phyloP scores from a whole-genome alignment of 2,888 invertebrate genomes.

The Darwinula stevensoni region DNA sequence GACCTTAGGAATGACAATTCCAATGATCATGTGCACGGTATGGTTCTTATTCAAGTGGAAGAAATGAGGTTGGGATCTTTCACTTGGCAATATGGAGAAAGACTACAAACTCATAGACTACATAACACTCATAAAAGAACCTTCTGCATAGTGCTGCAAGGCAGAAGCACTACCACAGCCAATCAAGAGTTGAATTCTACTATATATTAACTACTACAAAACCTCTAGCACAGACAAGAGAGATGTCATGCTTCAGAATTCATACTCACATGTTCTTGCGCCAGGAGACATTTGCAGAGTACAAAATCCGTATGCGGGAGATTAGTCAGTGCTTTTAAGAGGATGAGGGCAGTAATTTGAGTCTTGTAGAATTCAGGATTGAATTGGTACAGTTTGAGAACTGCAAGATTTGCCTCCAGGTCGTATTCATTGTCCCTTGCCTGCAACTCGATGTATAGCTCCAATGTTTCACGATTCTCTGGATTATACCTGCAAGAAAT shows the following conservation, averaged over 20 bases:
- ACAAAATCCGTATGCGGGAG: slow-evolving; percentile 93
- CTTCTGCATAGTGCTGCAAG: no score
- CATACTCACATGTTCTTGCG: slow-evolving; percentile 30
- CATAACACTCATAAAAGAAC: no score
- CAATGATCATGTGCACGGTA: no score
- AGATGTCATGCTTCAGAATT: no score
- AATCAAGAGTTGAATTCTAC: no score
- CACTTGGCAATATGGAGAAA: slow-evolving; percentile 5
- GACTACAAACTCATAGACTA: no score
- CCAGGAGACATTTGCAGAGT: slow-evolving; percentile 80
- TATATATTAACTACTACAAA: no score
- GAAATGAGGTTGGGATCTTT: no score
- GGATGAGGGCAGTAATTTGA: slow-evolving; percentile 56
- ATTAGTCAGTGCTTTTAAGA: slow-evolving; percentile 83
- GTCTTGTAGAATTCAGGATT: slow-evolving; percentile 60
- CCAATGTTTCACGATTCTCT: slow-evolving; percentile 61
- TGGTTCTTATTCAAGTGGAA: no score
- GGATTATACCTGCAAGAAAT: slow-evolving; percentile 94
- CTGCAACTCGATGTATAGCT: slow-evolving; percentile 75
- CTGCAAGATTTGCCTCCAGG: slow-evolving; percentile 83
- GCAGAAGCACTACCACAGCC: no score
- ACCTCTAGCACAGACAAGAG: slow-evolving; percentile 3
- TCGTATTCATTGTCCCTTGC: slow-evolving; percentile 79
- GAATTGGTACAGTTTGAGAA: slow-evolving; percentile 86
- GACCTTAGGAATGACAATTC: no score